A percentile compares a stretch with the other conserved stretches of the same genome.
phyloP scores from a whole-genome alignment of 2,113 vertebrate species.

The Tenrec ecaudatus region DNA sequence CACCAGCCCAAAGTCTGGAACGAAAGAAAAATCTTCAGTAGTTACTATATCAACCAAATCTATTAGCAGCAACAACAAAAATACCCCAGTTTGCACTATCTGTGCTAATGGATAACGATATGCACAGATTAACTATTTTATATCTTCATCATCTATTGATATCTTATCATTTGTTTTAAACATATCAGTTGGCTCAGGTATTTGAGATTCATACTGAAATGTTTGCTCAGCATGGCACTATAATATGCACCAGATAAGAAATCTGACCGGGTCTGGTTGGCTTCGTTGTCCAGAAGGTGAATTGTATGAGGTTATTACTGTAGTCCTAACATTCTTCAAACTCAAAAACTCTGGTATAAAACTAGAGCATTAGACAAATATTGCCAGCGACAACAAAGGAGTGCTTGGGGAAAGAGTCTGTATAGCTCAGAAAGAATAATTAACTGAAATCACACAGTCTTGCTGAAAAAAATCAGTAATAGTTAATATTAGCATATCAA shows the following conservation, averaged over 20 bases:
- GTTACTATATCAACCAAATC: background rate
- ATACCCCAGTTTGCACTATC: too few relatives aligned
- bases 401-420: background rate
- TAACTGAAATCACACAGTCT: slow-evolving; percentile 44
- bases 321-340: background rate
- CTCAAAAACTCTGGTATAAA: background rate
- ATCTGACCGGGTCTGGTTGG: background rate
- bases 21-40: background rate
- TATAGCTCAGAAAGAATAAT: slow-evolving; percentile 31
- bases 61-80: background rate
- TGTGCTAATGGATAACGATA: background rate
- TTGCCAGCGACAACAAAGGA: background rate
- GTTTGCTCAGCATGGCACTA: background rate
- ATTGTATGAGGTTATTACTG: slow-evolving; percentile 11
- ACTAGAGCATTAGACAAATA: background rate
- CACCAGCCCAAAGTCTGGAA: background rate
- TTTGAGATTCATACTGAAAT: background rate
- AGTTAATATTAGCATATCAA: slow-evolving; percentile 39
- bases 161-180: background rate
- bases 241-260: background rate
- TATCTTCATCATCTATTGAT: background rate
- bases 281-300: background rate
- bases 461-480: slow-evolving; percentile 46
- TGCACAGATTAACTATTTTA: background rate
- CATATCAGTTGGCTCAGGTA: background rate